Base-by-base conservation (phyloP, 2,113 vertebrate species). In the Catagonus wagneri region DNA sequence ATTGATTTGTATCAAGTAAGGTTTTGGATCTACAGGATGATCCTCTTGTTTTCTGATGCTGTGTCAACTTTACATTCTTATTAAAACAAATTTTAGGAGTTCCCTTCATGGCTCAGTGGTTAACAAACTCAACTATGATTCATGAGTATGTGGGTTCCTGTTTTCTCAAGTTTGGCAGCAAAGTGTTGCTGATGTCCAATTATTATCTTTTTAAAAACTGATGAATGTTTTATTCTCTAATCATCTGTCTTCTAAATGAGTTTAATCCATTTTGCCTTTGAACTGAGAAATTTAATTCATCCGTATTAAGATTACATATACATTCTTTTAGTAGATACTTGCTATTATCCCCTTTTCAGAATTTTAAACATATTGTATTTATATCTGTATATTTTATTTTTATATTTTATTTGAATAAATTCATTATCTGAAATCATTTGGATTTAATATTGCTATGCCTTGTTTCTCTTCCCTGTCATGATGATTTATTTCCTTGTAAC, bases 201-300 rank as follows among this genome's bases (percentile, higher is more conserved):
- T 74, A 13, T 74, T 90, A 58, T 81, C 20, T 71, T 90, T 78
- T 34, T 17, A 76, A 72, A 32, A 20, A 4, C 7, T 44, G 14
- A 17, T 68, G 23, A 54, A 34, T 20, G 39, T 76, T 78, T 71
- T 54, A 39, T 85, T 96, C 36, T 83, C 50, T 66, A 76, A 68
- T 78, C 50, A 79, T 89, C 17, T 89, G 15, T 63, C 74, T 96
- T 86, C 32, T 32, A 84, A 94, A 63, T 61, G 50, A 86, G 29
- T 54, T 78, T 78, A 78, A 56, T 44, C 29, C 29, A 78, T n/a
- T 78, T 78, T 54, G 52, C 27, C 6, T 56, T 56, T 54, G 32
- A 76, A 76, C 74, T n/a, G 29, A 22, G 54, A 89, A 75, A 7
- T 69, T 90, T 69, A 39, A 7, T 32, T 90, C 61, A 78, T 74